phyloP scores from a whole-genome alignment of 2,888 invertebrate genomes.

The Heliconius ethilla region DNA sequence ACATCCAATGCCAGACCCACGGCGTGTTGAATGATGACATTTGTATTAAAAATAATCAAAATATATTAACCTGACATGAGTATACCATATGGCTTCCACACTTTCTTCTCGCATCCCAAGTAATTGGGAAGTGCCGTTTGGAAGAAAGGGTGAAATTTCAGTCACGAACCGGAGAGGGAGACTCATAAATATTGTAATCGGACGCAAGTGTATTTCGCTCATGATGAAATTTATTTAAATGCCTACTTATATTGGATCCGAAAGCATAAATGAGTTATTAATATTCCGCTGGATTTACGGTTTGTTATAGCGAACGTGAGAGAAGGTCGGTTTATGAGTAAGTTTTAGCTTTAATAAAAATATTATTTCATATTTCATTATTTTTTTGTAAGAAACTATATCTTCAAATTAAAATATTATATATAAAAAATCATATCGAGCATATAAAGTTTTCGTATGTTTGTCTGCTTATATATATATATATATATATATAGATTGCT shows the following conservation, averaged over 20 bases:
- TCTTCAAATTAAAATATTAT: not conserved
- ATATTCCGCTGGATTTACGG: constrained; percentile 37
- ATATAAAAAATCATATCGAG: too few relatives aligned
- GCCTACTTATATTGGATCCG: constrained; percentile 46
- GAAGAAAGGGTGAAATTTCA: constrained; percentile 66
- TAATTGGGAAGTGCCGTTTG: constrained; percentile 56
- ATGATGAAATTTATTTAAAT: constrained; percentile 66
- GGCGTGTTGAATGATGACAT: too few relatives aligned
- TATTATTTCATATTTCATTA: not conserved
- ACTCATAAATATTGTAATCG: constrained; percentile 73
- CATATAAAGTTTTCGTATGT: too few relatives aligned
- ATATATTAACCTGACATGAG: too few relatives aligned
- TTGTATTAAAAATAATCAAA: not conserved
- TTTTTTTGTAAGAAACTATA: not conserved
- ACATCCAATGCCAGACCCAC: too few relatives aligned
- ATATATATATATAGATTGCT: too few relatives aligned
- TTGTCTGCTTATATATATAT: too few relatives aligned
- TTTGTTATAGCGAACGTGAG: constrained; percentile 23
- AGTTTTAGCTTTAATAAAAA: not conserved
- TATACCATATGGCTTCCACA: not conserved
- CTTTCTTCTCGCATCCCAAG: constrained; percentile 50
- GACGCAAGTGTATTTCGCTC: constrained; percentile 50
- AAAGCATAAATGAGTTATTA: constrained; percentile 43
- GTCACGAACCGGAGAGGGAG: constrained; percentile 58
- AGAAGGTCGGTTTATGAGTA: constrained; percentile 1